phyloP scores from a whole-genome alignment of 2,797 vertebrate species.

The Cynodonichthys magdalenae region DNA sequence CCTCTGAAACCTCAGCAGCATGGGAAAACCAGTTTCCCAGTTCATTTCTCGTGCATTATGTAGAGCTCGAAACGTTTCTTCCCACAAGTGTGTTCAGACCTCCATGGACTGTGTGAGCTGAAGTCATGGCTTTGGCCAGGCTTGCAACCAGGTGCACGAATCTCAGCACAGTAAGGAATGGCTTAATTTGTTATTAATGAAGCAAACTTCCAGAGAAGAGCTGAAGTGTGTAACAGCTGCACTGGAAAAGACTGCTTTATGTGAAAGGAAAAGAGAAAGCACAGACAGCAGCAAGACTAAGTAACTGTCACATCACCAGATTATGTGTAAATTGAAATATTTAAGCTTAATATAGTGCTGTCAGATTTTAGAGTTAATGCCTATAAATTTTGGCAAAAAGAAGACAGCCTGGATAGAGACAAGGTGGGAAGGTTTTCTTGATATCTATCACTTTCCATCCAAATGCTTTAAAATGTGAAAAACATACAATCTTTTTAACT shows the following conservation, averaged over 20 bases:
- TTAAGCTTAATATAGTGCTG: constrained; percentile 4
- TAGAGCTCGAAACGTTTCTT: constrained; percentile 18
- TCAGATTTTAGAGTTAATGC: neutral
- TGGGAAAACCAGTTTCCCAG: constrained; percentile 57
- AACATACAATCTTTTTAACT: neutral
- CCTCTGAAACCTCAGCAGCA: constrained; percentile 61
- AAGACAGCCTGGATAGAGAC: neutral
- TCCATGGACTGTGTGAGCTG: constrained; percentile 35
- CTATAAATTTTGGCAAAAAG: constrained; percentile 6
- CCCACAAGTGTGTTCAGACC: constrained; percentile 40
- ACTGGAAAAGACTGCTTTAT: constrained; percentile 39
- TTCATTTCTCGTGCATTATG: constrained; percentile 45
- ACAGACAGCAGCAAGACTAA: constrained; percentile 14
- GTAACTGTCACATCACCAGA: constrained; percentile 23
- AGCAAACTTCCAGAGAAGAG: constrained; percentile 48
- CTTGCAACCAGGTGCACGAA: constrained; percentile 66
- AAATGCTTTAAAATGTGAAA: too few relatives aligned
- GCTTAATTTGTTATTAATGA: constrained; percentile 70
- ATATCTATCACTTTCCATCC: too few relatives aligned
- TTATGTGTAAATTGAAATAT: constrained; percentile 5
- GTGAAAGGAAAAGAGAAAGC: constrained; percentile 28
- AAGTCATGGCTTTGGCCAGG: constrained; percentile 67
- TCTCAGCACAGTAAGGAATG: constrained; percentile 45
- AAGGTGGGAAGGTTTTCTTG: neutral
- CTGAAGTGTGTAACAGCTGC: constrained; percentile 59